Evolutionary conservation across 2,113 vertebrate species (phyloP).

Genomic region (Aix galericulata): DNA sequence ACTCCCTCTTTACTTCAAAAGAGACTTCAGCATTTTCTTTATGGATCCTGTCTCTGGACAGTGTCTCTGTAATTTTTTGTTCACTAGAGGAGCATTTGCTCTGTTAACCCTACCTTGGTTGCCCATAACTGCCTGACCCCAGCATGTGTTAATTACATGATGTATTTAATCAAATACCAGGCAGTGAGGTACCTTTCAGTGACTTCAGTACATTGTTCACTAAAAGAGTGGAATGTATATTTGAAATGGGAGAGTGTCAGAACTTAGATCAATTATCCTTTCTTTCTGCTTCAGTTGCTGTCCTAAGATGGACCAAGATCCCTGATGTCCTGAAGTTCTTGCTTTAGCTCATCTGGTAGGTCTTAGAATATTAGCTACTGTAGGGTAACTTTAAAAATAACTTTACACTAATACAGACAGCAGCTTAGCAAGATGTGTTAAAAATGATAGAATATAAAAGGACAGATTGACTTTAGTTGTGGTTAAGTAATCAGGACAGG

Average conservation of each 20-base stretch:
- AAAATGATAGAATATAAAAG: conserved; percentile 1
- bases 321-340: neutral
- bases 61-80: neutral
- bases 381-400: conserved; percentile 42
- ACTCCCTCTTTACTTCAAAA: neutral
- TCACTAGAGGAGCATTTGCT: neutral
- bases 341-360: neutral
- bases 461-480: neutral
- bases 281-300: neutral
- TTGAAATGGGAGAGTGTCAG: neutral
- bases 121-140: neutral
- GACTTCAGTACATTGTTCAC: neutral
- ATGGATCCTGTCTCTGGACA: neutral
- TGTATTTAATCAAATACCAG: neutral
- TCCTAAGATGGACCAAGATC: neutral
- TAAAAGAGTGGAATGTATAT: neutral
- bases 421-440: neutral
- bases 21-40: neutral
- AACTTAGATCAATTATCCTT: neutral
- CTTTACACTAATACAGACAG: neutral
- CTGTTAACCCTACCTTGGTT: neutral
- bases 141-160: neutral
- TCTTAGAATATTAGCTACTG: neutral
- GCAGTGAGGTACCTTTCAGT: neutral
- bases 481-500: neutral